phyloP scores from a whole-genome alignment of 2,888 invertebrate genomes.

The Theretra japonica region DNA sequence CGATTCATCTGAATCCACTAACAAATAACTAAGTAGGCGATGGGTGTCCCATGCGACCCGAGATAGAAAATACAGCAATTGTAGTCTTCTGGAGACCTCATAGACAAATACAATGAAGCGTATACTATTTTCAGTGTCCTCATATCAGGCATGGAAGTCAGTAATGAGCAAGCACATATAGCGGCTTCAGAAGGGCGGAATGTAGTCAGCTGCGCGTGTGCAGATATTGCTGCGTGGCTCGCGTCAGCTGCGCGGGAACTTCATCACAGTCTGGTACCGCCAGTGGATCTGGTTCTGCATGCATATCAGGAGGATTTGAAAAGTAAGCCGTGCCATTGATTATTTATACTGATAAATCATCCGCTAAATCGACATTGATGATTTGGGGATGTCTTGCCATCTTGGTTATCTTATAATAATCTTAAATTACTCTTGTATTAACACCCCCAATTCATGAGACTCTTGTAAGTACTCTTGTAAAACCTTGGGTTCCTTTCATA shows the following conservation, averaged over 20 bases:
- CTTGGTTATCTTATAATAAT: too few relatives aligned
- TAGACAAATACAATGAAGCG: neutral
- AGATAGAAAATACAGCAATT: too few relatives aligned
- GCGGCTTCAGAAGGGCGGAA: conserved; percentile 64
- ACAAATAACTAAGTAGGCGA: too few relatives aligned
- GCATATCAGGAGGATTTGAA: conserved; percentile 74
- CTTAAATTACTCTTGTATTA: too few relatives aligned
- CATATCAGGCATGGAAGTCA: conserved; percentile 75
- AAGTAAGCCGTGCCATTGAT: conserved; percentile 52
- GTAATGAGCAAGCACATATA: conserved; percentile 71
- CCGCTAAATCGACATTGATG: too few relatives aligned
- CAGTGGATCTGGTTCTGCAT: conserved; percentile 71
- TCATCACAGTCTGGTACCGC: conserved; percentile 72
- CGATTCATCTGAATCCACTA: too few relatives aligned
- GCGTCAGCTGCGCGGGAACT: conserved; percentile 71
- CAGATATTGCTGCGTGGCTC: conserved; percentile 73
- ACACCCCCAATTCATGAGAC: too few relatives aligned
- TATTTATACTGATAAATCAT: neutral
- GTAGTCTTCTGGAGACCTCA: too few relatives aligned
- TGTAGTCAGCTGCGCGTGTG: conserved; percentile 71
- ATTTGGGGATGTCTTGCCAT: too few relatives aligned
- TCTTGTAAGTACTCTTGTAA: too few relatives aligned
- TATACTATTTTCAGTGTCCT: conserved; percentile 57
- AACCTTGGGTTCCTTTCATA: too few relatives aligned
- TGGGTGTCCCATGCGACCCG: too few relatives aligned